Evolutionary conservation across 2,888 invertebrate species (phyloP), one percentile per base, ranked within the genome.

Genomic region (Myopa testacea): DNA sequence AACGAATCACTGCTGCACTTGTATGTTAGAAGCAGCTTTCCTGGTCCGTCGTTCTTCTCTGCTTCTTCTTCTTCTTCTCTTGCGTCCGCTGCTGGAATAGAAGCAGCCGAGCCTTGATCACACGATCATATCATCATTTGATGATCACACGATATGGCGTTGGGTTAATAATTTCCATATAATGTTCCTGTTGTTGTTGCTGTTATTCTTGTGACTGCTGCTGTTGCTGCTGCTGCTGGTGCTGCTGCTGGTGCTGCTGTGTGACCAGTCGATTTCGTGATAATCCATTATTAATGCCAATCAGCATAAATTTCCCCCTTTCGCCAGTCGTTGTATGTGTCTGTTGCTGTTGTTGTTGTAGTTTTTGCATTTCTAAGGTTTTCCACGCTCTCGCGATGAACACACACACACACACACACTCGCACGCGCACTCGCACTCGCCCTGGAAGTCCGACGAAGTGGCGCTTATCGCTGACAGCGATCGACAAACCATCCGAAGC

Each of bases 201-300:
- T 78, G 62, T 45, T 19, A 52, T 37, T 70, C 50, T 8, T 69
- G 58, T 45, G 14, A 34, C 50, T 78, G 62, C 34, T 73, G 67
- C 58, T 68, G 75, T 52, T 75, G 67, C 63, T 65, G 50, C 60
- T 55, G 50, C 34, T 78, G 82, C 34, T 63, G 10, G n/a, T 5
- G 62, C 62, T 63, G 62, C 62, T 70, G 65, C 19, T 26, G 4
- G 8, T 76, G 84, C 65, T 58, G 63, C 45, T 78, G 83, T 83
- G 83, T 82, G 84, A 83, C 83, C 85, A 86, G 83, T 82, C 85
- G 86, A 85, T 84, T 84, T 89, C 88, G 88, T 89, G 88, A 89
- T 89, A 89, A 89, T 89, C 89, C 88, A 89, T 89, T 89, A 89
- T 89, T 89, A 88, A 89, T 89, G 88, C 89, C 89, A 88, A 89